Evolutionary conservation across 53 echinoderm and acorn worm species (phyloP).

Genomic region (Patiria pectinifera): DNA sequence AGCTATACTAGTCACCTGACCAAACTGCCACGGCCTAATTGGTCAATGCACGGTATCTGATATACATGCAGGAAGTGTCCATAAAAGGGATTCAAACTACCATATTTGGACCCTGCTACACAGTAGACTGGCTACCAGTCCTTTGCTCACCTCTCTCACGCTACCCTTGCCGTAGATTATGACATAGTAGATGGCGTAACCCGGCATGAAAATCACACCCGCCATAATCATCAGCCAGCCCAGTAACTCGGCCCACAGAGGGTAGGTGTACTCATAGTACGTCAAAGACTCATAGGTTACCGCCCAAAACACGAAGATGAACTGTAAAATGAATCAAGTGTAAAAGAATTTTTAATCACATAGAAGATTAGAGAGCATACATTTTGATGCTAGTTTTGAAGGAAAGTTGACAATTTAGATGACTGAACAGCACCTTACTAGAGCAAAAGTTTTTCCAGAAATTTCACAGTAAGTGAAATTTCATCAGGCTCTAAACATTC

Average conservation of each 20-base stretch:
- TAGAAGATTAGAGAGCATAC: no score
- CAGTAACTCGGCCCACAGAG: conserved; percentile 65
- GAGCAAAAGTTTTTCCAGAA: no score
- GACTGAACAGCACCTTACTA: no score
- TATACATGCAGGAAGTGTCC: not conserved
- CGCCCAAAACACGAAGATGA: conserved; percentile 83
- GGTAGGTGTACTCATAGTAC: conserved; percentile 75
- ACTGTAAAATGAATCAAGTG: conserved; percentile 40
- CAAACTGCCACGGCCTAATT: not conserved
- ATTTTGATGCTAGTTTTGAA: no score
- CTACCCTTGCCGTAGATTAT: conserved; percentile 68
- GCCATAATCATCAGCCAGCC: conserved; percentile 86
- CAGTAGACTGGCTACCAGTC: not conserved
- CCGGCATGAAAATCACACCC: conserved; percentile 60
- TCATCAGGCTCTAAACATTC: not conserved
- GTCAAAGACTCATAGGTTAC: conserved; percentile 70
- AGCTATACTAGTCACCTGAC: not conserved
- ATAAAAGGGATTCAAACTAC: not conserved
- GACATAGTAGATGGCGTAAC: conserved; percentile 68
- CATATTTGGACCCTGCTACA: not conserved
- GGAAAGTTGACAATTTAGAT: no score
- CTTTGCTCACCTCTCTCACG: conserved; percentile 58
- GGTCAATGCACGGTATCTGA: not conserved
- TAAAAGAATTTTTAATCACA: not conserved
- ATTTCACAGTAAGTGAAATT: no score